phyloP scores from a whole-genome alignment of 92 coral and sea anemone species.

The Actinernus sp. region DNA sequence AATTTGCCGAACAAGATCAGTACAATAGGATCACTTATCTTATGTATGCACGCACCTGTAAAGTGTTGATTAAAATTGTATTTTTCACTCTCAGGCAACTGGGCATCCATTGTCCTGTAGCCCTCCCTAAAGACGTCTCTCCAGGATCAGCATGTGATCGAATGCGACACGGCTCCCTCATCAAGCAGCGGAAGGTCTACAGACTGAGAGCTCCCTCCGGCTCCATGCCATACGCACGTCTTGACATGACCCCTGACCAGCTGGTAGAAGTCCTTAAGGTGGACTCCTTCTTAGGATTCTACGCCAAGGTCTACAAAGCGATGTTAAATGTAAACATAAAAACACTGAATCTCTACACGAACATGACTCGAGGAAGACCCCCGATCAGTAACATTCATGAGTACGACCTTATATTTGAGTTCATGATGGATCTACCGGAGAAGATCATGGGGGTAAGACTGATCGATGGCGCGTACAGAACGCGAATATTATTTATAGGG shows the following conservation, averaged over 20 bases:
- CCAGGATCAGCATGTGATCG: background rate
- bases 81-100: too few relatives aligned
- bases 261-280: background rate
- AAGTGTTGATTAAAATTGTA: too few relatives aligned
- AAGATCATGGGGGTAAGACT: slow-evolving; percentile 19
- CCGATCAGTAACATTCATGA: slow-evolving; percentile 2
- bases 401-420: background rate
- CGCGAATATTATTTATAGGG: too few relatives aligned
- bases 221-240: slow-evolving; percentile 5
- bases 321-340: background rate
- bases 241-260: slow-evolving; percentile 15
- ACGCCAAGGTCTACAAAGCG: slow-evolving; percentile 4
- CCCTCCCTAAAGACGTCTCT: too few relatives aligned
- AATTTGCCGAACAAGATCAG: too few relatives aligned
- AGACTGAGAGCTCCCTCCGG: background rate
- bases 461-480: too few relatives aligned
- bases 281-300: slow-evolving; percentile 9
- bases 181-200: slow-evolving; percentile 1
- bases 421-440: background rate
- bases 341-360: background rate
- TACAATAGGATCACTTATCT: too few relatives aligned
- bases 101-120: too few relatives aligned
- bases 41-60: too few relatives aligned
- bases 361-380: background rate
- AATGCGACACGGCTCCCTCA: background rate